A percentile compares a stretch with the other conserved stretches of the same genome.
phyloP scores from a whole-genome alignment of 2,888 invertebrate genomes.

The Andrena minutula region DNA sequence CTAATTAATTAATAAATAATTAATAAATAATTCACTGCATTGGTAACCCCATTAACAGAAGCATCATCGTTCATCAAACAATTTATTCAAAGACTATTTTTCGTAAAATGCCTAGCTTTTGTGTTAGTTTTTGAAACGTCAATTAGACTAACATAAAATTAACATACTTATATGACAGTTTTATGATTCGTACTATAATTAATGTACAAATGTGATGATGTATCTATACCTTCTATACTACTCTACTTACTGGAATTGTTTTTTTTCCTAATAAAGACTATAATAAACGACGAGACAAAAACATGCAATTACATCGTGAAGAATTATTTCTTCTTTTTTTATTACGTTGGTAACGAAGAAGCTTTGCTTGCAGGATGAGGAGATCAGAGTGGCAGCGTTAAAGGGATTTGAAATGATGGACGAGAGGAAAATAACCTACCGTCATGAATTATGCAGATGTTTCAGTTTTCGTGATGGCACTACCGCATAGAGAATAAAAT shows the following conservation, averaged over 20 bases:
- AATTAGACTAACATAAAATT: background rate
- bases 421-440: conserved; percentile 41
- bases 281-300: conserved; percentile 1
- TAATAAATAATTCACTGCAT: no score
- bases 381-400: conserved; percentile 10
- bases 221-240: background rate
- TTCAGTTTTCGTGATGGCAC: conserved; percentile 42
- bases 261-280: background rate
- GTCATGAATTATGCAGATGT: conserved; percentile 62
- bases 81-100: conserved; percentile 5
- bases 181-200: background rate
- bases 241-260: background rate
- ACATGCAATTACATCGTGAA: background rate
- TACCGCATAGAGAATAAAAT: conserved; percentile 32
- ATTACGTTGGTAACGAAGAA: conserved; percentile 10
- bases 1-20: no score
- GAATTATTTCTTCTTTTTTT: background rate
- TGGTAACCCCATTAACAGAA: background rate
- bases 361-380: background rate
- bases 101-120: background rate
- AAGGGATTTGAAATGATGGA: conserved; percentile 50
- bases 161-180: background rate
- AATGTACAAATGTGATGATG: background rate
- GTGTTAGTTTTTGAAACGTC: background rate
- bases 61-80: background rate